A percentile compares a stretch with the other conserved stretches of the same genome.
Evolutionary conservation across 2,797 vertebrate species (phyloP).

Genomic region (Gephyroberyx darwinii): DNA sequence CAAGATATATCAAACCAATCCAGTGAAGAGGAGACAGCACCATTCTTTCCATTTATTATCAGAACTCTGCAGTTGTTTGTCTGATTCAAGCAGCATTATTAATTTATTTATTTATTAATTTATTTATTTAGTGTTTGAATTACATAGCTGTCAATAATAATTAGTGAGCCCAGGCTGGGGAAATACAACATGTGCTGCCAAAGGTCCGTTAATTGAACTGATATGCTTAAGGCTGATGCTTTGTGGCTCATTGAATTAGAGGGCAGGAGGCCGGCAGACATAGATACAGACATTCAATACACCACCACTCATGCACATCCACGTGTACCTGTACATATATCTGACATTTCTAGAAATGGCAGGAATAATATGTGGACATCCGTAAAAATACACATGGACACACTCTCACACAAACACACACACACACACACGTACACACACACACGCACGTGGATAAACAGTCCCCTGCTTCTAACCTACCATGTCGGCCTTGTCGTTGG

Average conservation of each 20-base stretch:
- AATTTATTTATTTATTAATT: no score
- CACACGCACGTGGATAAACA: background rate
- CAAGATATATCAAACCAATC: no score
- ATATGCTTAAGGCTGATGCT: background rate
- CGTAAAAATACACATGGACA: conserved; percentile 16
- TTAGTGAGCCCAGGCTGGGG: conserved; percentile 19
- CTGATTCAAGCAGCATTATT: background rate
- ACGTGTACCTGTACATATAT: background rate
- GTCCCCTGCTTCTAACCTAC: conserved; percentile 72
- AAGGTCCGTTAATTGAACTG: conserved; percentile 13
- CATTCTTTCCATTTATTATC: no score
- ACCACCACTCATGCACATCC: background rate
- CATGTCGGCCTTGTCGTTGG: conserved; percentile 93
- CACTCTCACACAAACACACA: background rate
- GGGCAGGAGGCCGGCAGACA: background rate
- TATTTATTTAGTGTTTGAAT: background rate
- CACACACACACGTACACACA: conserved; percentile 1
- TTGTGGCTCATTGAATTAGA: background rate
- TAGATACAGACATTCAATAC: background rate
- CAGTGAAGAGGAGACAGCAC: no score
- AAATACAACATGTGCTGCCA: no score
- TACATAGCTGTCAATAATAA: conserved; percentile 24
- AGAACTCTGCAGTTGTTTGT: background rate
- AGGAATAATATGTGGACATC: background rate
- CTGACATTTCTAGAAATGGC: no score